These are phyloP conservation scores for Sogatella furcifera DNA, from an alignment of 1,140 invertebrate genomes.

Conservation along the genomic window DNA sequence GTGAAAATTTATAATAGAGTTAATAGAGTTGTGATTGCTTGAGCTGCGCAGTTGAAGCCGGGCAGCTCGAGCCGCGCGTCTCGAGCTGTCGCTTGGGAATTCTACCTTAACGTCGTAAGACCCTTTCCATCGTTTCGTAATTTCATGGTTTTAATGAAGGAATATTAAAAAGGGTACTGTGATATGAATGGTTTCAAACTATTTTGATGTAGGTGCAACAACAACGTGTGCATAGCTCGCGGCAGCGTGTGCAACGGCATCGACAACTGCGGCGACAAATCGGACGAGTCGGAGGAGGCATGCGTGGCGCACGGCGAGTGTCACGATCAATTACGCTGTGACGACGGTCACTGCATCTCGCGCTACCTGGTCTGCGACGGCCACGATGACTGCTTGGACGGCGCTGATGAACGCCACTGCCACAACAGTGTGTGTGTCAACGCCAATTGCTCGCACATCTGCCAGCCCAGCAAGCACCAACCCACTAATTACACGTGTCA, in stretches of 20 bases:
- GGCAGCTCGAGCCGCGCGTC: too few relatives aligned
- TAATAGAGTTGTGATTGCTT: too few relatives aligned
- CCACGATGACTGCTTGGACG: constrained; percentile 55
- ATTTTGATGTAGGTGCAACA: constrained; percentile 32
- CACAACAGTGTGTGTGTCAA: constrained; percentile 43
- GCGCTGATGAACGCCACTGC: constrained; percentile 48
- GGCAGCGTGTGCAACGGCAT: constrained; percentile 38
- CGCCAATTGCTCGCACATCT: constrained; percentile 62
- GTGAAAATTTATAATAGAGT: too few relatives aligned
- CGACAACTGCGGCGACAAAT: constrained; percentile 39
- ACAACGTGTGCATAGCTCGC: constrained; percentile 37
- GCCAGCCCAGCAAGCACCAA: constrained; percentile 49
- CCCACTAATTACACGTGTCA: constrained; percentile 45
- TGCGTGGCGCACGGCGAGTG: constrained; percentile 10
- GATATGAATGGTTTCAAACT: too few relatives aligned
- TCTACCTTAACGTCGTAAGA: too few relatives aligned
- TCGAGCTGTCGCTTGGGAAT: too few relatives aligned
- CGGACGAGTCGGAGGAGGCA: constrained; percentile 35
- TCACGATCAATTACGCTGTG: constrained; percentile 44
- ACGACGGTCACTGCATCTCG: constrained; percentile 57
- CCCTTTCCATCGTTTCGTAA: too few relatives aligned
- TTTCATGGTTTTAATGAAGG: too few relatives aligned
- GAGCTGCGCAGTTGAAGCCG: too few relatives aligned
- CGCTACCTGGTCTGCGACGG: constrained; percentile 54
- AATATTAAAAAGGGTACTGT: too few relatives aligned